These are phyloP conservation scores for Paramisgurnus dabryanus DNA, from an alignment of 2,113 vertebrate species.

Conservation along the genomic window DNA sequence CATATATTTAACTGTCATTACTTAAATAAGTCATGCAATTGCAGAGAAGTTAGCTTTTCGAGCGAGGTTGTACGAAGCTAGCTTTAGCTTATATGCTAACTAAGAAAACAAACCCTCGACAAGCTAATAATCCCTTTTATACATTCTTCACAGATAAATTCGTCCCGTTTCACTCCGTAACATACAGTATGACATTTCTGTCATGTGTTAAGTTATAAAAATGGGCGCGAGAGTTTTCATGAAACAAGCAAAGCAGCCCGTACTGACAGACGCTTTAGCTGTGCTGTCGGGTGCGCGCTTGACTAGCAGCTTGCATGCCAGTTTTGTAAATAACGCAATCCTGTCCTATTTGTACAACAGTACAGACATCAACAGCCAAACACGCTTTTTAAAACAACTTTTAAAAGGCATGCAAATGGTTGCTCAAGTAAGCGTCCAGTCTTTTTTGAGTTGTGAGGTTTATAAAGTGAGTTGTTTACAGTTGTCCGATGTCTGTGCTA, in stretches of 20 bases:
- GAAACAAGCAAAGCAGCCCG: neutral
- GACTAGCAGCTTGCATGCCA: conserved; percentile 15
- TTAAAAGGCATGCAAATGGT: conserved; percentile 8
- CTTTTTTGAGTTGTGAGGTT: conserved; percentile 1
- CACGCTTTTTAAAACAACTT: neutral
- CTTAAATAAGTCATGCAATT: neutral
- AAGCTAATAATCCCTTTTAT: neutral
- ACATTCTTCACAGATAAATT: neutral
- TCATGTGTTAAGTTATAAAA: neutral
- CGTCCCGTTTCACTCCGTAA: neutral
- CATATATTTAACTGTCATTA: neutral
- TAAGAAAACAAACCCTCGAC: conserved; percentile 34
- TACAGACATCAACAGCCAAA: neutral
- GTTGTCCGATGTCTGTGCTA: conserved; percentile 3
- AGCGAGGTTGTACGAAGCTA: conserved; percentile 1
- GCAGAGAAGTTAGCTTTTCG: neutral
- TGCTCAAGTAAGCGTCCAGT: neutral
- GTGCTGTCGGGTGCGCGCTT: neutral
- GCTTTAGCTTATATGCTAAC: conserved; percentile 50
- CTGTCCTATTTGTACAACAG: neutral
- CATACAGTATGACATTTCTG: neutral
- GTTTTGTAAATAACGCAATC: conserved; percentile 10
- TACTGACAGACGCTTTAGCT: conserved; percentile 9
- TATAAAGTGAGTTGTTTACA: conserved; percentile 48
- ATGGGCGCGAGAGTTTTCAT: neutral